These are phyloP conservation scores for Lysiphlebus fabarum DNA, from an alignment of 1,140 invertebrate species.

Conservation along the genomic window DNA sequence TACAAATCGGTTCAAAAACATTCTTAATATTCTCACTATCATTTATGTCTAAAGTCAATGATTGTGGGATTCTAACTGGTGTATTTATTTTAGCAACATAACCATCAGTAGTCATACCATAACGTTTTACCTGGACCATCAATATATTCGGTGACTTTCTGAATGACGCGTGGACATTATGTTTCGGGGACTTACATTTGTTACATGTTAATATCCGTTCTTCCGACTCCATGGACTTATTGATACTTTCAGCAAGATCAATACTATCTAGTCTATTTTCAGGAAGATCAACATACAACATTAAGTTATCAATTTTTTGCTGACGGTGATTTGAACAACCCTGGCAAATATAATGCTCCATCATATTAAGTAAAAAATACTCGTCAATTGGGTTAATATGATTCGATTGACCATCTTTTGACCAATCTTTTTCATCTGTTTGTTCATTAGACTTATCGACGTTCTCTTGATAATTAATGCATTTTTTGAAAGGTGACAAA, in stretches of 20 bases:
- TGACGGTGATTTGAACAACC: slow-evolving; percentile 37
- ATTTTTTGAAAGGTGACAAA: slow-evolving; percentile 26
- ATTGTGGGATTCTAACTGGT: slow-evolving; percentile 37
- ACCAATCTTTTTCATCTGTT: slow-evolving; percentile 5
- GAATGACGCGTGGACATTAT: slow-evolving; percentile 38
- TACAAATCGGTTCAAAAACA: slow-evolving; percentile 39
- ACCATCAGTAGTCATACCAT: slow-evolving; percentile 38
- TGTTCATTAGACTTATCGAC: too few species aligned
- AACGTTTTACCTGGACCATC: slow-evolving; percentile 44
- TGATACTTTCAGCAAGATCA: slow-evolving; percentile 34
- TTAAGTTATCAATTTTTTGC: slow-evolving; percentile 41
- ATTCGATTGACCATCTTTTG: slow-evolving; percentile 15
- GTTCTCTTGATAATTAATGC: slow-evolving; percentile 7
- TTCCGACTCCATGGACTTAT: slow-evolving; percentile 36
- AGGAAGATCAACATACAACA: slow-evolving; percentile 41
- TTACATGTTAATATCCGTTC: slow-evolving; percentile 40
- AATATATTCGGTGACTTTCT: slow-evolving; percentile 40
- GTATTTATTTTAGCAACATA: slow-evolving; percentile 41
- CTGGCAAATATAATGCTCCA: slow-evolving; percentile 42
- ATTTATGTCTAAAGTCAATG: slow-evolving; percentile 30
- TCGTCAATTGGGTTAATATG: slow-evolving; percentile 40
- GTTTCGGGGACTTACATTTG: slow-evolving; percentile 36
- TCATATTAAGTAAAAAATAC: slow-evolving; percentile 42
- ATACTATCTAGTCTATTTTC: slow-evolving; percentile 28
- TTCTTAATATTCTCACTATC: slow-evolving; percentile 25